These are phyloP conservation scores for Chelidonichthys spinosus DNA, from an alignment of 2,797 vertebrate species.

Conservation along the genomic window DNA sequence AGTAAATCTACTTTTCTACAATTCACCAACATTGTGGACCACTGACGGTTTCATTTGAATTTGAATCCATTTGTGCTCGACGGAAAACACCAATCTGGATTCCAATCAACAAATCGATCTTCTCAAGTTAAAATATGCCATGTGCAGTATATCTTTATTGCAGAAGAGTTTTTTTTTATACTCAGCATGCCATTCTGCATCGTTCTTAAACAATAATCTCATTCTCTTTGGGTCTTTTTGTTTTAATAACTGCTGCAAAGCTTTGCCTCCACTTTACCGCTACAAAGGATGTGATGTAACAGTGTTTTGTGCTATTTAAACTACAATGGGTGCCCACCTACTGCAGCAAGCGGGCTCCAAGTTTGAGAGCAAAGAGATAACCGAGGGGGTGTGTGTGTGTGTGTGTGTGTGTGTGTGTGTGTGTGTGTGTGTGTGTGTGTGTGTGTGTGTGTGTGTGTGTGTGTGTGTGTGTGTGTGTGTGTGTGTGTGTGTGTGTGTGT, in stretches of 20 bases:
- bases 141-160: background rate
- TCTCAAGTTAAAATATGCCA: background rate
- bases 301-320: constrained; percentile 23
- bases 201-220: background rate
- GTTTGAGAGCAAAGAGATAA: constrained; percentile 29
- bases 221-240: constrained; percentile 6
- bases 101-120: background rate
- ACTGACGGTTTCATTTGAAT: constrained; percentile 43
- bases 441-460: constrained; percentile 9
- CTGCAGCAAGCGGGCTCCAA: constrained; percentile 23
- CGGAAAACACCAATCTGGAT: constrained; percentile 15
- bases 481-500: background rate
- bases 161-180: constrained; percentile 4
- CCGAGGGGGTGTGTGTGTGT: background rate
- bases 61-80: constrained; percentile 32
- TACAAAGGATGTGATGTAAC: constrained; percentile 36
- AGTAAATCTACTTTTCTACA: constrained; percentile 61
- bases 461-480: constrained; percentile 9
- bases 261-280: constrained; percentile 16
- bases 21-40: constrained; percentile 30
- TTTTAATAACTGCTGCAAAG: constrained; percentile 10
- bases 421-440: constrained; percentile 9
- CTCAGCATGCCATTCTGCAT: background rate
- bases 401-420: constrained; percentile 8
- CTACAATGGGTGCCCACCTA: constrained; percentile 4